A percentile compares a stretch with the other conserved stretches of the same genome.
phyloP scores from a whole-genome alignment of 2,888 invertebrate species.

The Cyrtodaria siliqua region DNA sequence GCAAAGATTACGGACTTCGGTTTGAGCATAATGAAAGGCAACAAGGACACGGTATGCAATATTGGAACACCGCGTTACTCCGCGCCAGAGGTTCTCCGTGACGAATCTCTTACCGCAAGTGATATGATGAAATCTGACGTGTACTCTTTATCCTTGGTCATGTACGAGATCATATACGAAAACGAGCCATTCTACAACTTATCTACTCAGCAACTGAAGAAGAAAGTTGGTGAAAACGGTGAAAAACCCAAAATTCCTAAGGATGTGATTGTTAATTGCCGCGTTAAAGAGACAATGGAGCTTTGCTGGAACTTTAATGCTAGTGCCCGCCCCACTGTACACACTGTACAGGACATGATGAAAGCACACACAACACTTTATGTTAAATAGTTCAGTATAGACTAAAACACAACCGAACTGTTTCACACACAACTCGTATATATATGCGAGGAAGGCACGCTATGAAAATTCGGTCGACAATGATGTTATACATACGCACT shows the following conservation, averaged over 20 bases:
- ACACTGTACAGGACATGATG: too few species aligned
- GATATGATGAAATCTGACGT: conserved; percentile 57
- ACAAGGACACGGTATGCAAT: conserved; percentile 40
- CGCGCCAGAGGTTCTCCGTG: conserved; percentile 63
- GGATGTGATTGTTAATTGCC: too few species aligned
- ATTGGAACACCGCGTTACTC: conserved; percentile 63
- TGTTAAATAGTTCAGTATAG: too few species aligned
- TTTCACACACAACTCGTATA: too few species aligned
- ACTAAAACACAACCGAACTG: too few species aligned
- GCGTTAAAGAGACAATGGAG: too few species aligned
- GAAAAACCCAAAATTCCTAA: conserved; percentile 26
- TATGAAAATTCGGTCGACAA: too few species aligned
- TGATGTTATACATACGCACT: too few species aligned
- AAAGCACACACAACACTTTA: too few species aligned
- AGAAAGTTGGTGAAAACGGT: conserved; percentile 49
- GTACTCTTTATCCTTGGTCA: conserved; percentile 53
- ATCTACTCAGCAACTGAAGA: conserved; percentile 35
- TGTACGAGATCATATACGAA: conserved; percentile 54
- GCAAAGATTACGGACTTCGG: conserved; percentile 70
- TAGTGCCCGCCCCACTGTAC: too few species aligned
- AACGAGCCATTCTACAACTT: conserved; percentile 57
- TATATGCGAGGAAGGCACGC: too few species aligned
- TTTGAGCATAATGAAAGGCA: conserved; percentile 62
- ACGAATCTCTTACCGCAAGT: conserved; percentile 28
- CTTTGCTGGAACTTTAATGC: too few species aligned